Evolutionary conservation across 2,888 invertebrate genomes (phyloP).

Genomic region (Himalopsyche anomala): DNA sequence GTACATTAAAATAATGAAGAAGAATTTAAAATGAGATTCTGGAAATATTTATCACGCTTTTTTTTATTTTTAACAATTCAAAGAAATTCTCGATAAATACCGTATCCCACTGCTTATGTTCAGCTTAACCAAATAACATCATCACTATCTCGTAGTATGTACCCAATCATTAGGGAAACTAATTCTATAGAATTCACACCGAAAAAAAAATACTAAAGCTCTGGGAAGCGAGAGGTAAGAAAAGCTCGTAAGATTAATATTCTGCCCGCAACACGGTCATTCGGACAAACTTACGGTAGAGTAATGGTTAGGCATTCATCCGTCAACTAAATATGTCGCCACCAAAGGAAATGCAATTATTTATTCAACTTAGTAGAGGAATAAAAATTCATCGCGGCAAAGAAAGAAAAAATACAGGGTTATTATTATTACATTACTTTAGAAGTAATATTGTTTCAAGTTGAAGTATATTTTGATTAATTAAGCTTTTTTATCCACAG

Average conservation of each 20-base stretch:
- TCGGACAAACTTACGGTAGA: slow-evolving; percentile 16
- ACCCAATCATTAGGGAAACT: not conserved
- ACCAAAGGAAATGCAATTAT: not conserved
- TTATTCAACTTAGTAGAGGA: not conserved
- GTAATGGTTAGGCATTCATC: not conserved
- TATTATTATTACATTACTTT: too few species aligned
- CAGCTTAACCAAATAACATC: too few species aligned
- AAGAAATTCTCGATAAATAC: not conserved
- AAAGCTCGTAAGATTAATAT: not conserved
- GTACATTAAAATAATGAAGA: too few species aligned
- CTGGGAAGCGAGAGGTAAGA: not conserved
- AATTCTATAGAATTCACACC: not conserved
- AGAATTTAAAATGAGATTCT: too few species aligned
- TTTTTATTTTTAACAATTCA: too few species aligned
- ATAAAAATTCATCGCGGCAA: not conserved
- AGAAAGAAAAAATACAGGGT: too few species aligned
- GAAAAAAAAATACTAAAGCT: not conserved
- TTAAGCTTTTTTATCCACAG: too few species aligned
- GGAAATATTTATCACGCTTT: too few species aligned
- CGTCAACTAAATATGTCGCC: slow-evolving; percentile 17
- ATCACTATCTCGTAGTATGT: too few species aligned
- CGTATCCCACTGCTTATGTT: not conserved
- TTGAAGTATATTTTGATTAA: too few species aligned
- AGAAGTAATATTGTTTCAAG: too few species aligned
- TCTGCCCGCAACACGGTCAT: not conserved